Percentiles rank a stretch among this genome's conserved stretches.
These are phyloP conservation scores for Benitochromis conjunctus DNA, from an alignment of 2,113 vertebrate species.

Conservation along the genomic window DNA sequence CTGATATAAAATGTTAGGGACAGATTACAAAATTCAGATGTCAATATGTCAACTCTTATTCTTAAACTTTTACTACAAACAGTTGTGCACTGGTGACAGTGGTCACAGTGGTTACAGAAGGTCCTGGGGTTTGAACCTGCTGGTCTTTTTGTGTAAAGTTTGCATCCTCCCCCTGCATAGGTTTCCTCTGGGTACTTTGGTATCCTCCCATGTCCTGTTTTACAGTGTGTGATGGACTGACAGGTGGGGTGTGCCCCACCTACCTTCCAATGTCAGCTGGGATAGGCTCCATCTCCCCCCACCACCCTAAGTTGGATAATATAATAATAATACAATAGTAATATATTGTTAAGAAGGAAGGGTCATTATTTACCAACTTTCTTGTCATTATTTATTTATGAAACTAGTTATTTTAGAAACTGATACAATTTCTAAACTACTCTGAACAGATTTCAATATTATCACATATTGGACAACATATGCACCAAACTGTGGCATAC, in stretches of 20 bases:
- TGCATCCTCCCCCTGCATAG: neutral
- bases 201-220: neutral
- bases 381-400: too few relatives aligned
- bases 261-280: neutral
- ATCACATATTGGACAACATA: neutral
- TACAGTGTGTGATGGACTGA: neutral
- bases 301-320: neutral
- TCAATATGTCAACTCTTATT: neutral
- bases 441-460: neutral
- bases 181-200: rapidly evolving
- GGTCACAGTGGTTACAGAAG: neutral
- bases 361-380: neutral
- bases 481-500: neutral
- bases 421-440: neutral
- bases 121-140: neutral
- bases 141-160: neutral
- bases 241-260: neutral
- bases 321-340: neutral
- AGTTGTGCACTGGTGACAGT: neutral
- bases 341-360: neutral
- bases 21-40: neutral
- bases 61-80: neutral
- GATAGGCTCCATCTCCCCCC: neutral
- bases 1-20: neutral
- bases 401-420: neutral